Percentiles rank a stretch among this genome's conserved stretches.
Conservation (phyloP, 2,113 vertebrate species). For the Heterocephalus glaber region DNA sequence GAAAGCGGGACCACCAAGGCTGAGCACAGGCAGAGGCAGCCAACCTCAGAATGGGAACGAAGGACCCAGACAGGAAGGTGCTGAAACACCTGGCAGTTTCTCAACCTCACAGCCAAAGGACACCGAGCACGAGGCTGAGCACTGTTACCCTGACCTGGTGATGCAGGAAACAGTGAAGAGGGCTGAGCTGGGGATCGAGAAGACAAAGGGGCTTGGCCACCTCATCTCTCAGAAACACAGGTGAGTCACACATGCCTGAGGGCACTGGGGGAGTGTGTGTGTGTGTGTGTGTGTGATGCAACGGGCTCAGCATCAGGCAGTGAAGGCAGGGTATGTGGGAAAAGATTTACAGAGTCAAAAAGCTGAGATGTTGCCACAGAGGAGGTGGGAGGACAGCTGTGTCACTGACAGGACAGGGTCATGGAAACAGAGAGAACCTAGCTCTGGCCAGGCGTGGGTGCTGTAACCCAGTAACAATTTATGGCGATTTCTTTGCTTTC, state of each 20-base stretch:
- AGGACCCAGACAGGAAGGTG: not conserved
- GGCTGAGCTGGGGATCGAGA: not conserved
- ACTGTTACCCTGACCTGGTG: not conserved
- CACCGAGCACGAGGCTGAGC: not conserved
- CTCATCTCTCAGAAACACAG: not conserved
- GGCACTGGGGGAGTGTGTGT: not conserved
- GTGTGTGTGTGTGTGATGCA: not conserved
- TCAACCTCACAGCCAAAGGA: not conserved
- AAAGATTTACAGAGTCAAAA: not conserved
- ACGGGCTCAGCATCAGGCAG: not conserved
- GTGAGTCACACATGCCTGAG: not conserved
- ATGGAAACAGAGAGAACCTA: not conserved
- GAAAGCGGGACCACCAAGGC: accelerated
- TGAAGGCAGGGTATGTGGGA: not conserved
- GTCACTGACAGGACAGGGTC: not conserved
- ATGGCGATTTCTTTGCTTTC: constrained; percentile 33
- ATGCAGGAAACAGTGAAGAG: not conserved
- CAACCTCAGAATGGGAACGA: not conserved
- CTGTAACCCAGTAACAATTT: not conserved
- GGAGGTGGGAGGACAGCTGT: accelerated
- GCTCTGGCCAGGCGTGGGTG: not conserved
- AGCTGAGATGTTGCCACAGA: not conserved
- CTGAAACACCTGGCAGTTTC: not conserved
- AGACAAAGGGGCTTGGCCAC: not conserved
- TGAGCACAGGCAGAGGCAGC: not conserved